Conservation (phyloP, 92 coral and sea anemone genomes). For the Parazoanthus swiftii region DNA sequence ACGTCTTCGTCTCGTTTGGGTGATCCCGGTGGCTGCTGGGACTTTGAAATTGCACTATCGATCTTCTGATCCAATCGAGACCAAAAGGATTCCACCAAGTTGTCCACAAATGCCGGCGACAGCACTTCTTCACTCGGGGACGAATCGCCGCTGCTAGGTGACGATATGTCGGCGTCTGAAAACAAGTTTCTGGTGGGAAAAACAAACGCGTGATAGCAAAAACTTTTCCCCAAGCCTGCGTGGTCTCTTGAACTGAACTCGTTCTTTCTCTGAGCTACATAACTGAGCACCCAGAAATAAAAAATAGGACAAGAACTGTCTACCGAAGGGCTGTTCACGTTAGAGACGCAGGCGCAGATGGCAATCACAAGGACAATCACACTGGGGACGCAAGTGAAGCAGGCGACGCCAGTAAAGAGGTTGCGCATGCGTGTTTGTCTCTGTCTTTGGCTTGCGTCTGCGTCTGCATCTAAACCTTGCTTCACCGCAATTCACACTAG, state of each 20-base stretch:
- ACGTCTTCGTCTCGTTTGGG: neutral
- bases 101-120: constrained; percentile 28
- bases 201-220: neutral
- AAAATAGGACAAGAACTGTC: neutral
- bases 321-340: too few species aligned
- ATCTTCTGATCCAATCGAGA: constrained; percentile 38
- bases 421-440: too few species aligned
- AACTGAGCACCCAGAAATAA: neutral
- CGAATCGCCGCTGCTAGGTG: neutral
- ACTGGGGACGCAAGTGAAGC: too few species aligned
- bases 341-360: too few species aligned
- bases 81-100: constrained; percentile 36
- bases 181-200: constrained; percentile 3
- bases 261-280: neutral
- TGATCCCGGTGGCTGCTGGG: neutral
- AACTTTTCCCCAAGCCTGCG: neutral
- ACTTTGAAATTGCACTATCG: constrained; percentile 29
- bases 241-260: too few species aligned
- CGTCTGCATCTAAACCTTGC: too few species aligned
- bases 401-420: too few species aligned
- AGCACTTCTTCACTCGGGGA: constrained; percentile 21
- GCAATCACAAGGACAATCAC: too few species aligned
- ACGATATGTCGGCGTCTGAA: constrained; percentile 9
- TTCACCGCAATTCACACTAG: too few species aligned
- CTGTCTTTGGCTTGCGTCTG: too few species aligned